These are phyloP conservation scores for Caenorhabditis angaria DNA, from an alignment of 2,888 invertebrate species.

Conservation along the genomic window DNA sequence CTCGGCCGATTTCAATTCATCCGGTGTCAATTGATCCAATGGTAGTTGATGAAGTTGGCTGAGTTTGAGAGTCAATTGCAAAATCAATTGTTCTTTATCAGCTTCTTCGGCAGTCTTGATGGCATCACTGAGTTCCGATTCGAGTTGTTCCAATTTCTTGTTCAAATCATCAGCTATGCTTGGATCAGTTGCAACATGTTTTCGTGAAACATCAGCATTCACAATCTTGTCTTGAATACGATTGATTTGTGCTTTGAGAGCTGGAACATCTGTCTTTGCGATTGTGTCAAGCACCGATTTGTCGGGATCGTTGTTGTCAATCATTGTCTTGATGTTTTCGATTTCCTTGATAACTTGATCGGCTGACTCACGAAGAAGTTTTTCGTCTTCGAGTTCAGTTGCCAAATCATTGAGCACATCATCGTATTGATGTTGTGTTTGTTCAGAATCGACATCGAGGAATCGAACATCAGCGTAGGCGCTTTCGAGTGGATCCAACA, in stretches of 20 bases:
- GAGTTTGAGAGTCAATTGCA: slow-evolving; percentile 26
- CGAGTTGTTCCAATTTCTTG: slow-evolving; percentile 8
- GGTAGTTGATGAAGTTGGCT: slow-evolving; percentile 15
- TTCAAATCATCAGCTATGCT: slow-evolving; percentile 3
- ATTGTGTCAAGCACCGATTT: slow-evolving; percentile 11
- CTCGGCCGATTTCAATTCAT: slow-evolving; percentile 10
- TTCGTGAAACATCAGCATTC: slow-evolving; percentile 20
- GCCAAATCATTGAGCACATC: slow-evolving; percentile 43
- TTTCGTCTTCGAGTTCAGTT: slow-evolving; percentile 38
- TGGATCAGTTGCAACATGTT: slow-evolving; percentile 28
- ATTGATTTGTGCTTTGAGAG: slow-evolving; percentile 34
- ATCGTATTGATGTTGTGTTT: slow-evolving; percentile 51
- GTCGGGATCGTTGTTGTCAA: slow-evolving; percentile 10
- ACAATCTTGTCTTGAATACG: slow-evolving; percentile 22
- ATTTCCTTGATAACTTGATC: slow-evolving; percentile 41
- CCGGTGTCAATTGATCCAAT: slow-evolving; percentile 9
- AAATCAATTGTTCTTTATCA: slow-evolving; percentile 32
- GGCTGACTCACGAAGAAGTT: slow-evolving; percentile 39
- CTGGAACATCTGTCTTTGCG: slow-evolving; percentile 20
- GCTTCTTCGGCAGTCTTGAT: slow-evolving; percentile 22
- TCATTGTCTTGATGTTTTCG: slow-evolving; percentile 15
- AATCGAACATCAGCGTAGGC: slow-evolving; percentile 61
- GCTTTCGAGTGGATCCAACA: slow-evolving; percentile 54
- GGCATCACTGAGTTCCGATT: slow-evolving; percentile 27
- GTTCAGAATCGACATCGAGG: slow-evolving; percentile 57